phyloP scores from a whole-genome alignment of 2,113 vertebrate species.

The Emydura subglobosa region DNA sequence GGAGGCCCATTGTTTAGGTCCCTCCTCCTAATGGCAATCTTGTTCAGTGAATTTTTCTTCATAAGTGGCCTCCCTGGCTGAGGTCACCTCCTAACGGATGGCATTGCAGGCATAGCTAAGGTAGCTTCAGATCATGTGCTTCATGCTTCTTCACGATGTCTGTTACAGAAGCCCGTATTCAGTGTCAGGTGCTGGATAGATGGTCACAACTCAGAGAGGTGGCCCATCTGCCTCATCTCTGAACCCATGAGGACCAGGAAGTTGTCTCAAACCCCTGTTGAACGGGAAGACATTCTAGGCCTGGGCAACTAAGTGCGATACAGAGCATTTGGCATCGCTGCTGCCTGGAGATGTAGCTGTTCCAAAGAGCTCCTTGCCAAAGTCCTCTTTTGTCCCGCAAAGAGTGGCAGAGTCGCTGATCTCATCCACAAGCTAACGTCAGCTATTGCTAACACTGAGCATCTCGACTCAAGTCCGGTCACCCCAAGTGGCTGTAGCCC shows the following conservation, averaged over 20 bases:
- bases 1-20: neutral
- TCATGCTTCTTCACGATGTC: neutral
- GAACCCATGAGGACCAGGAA: accelerated
- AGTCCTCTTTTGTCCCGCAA: neutral
- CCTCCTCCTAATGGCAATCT: neutral
- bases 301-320: too few species aligned
- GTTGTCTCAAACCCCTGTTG: neutral
- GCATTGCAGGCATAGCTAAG: accelerated
- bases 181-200: neutral
- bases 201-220: neutral
- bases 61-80: accelerated
- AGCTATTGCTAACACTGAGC: neutral
- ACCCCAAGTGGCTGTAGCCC: neutral
- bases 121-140: accelerated
- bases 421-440: neutral
- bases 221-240: neutral
- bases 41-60: neutral
- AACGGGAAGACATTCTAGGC: neutral
- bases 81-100: neutral
- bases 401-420: neutral
- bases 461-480: neutral
- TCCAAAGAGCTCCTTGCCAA: neutral
- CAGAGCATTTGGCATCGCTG: neutral
- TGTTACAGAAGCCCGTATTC: neutral
- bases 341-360: neutral